Evolutionary conservation across 2,888 invertebrate genomes (phyloP).

Genomic region (Mythimna albipuncta): DNA sequence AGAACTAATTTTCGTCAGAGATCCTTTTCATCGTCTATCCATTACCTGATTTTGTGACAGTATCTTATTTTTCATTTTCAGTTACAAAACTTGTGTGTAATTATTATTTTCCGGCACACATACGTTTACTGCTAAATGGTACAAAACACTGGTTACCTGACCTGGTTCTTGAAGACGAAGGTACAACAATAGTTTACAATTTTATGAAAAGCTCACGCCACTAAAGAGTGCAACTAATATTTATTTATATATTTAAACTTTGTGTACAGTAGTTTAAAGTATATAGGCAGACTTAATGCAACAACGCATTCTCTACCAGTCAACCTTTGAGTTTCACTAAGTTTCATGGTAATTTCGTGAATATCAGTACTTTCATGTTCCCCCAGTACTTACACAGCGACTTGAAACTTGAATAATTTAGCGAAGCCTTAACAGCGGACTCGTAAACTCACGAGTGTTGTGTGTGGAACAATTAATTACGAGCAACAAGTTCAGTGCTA

Average conservation of each 20-base stretch:
- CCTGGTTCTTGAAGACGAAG: slow-evolving; percentile 7
- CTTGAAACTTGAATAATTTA: slow-evolving; percentile 11
- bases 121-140: slow-evolving; percentile 12
- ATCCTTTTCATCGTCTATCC: neutral
- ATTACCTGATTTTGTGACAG: neutral
- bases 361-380: neutral
- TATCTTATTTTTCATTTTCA: neutral
- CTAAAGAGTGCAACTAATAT: neutral
- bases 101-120: neutral
- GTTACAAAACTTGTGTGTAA: neutral
- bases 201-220: neutral
- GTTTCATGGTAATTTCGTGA: neutral
- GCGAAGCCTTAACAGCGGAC: neutral
- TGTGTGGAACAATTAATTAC: slow-evolving; percentile 48
- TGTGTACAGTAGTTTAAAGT: no score
- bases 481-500: slow-evolving; percentile 55
- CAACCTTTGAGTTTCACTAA: no score
- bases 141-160: neutral
- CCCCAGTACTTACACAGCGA: slow-evolving; percentile 3
- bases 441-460: slow-evolving; percentile 27
- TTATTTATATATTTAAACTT: no score
- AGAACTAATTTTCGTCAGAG: neutral
- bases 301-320: no score
- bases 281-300: no score
- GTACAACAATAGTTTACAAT: neutral